Base-by-base conservation (phyloP, 2,888 invertebrate species). In the Thalpophila matura region DNA sequence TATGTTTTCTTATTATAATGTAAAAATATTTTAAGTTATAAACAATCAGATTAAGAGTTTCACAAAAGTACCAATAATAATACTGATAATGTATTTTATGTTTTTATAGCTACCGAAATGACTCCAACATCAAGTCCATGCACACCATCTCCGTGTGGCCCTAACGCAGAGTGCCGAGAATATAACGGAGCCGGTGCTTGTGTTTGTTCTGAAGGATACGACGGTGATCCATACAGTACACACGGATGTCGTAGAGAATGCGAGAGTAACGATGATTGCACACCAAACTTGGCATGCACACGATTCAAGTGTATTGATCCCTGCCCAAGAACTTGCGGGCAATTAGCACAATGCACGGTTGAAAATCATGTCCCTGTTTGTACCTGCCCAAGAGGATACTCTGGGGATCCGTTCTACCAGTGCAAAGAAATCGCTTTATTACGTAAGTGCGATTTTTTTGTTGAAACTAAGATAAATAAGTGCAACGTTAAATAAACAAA, bases 111-210 rank as follows among this genome's bases (percentile, higher is more conserved):
- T 20, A 96, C 96, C 9, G 96, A 96, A 88, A 95, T 95, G 80
- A 95, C 96, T 58, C 96, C 96, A 43, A 95, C 96, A 40, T 87
- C 96, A n/a, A 96, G 97, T 74, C 98, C 98, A 4, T 98, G 98
- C 83, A 95, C 95, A 55, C 98, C 98, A 49, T 97, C 97, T 58
- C 98, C 98, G 1, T 98, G 98, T 85, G 98, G 98, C 35, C 97
- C 97, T 4, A 97, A 98, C 81, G 97, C 98, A 2, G 97, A 98
- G 89, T 98, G 97, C 80, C 96, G 97, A 6, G 98, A 98, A 89
- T 95, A 96, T 71, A 97, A 98, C 80, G 97, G 97, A 10, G 97
- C 98, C 0, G 98, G 97, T n/a, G 98, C 98, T 33, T 98, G 98
- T 84, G 96, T 96, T 26, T 98, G 98, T 84, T 96, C 96, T 5